Base-by-base conservation (phyloP, 2,113 vertebrate genomes). In the Bubalus kerabau region DNA sequence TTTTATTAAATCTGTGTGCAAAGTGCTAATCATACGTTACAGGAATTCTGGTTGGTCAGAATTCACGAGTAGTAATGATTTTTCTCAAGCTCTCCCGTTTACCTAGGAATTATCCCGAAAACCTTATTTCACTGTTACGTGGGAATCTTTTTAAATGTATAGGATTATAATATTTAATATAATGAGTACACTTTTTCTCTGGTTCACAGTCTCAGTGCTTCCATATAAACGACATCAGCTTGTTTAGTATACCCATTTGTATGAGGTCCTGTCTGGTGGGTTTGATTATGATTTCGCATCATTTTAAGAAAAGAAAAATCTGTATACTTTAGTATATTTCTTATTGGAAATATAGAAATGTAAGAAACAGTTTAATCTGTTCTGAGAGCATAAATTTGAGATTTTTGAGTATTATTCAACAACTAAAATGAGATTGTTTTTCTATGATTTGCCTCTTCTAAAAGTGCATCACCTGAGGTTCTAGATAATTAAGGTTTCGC, bases 221-320 rank as follows among this genome's bases (percentile, higher is more conserved):
- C 14, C 7, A 7, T 40, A 2, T 78, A 32, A 54, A 52, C 57
- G 50, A 48, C 16, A 3, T 87, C 23, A 93, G 14, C 9, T 43
- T 81, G 43, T 15, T 19, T 95, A 56, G 80, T 50, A 7, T 62
- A 30, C 11, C 9, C 40, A 21, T 56, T 12, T 62, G 1, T 67
- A 17, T 60, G 81, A 81, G 7, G 19, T 43, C 54, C 62, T 89
- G 48, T 88, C 40, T 87, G 43, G 7, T 87, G 23, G 17, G 50
- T 89, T 90, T 95, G 19, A 17, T 92, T 94, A 87, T 84, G 40
- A 23, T 88, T 92, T 95, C 92, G 50, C 80, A 80, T 93, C 14
- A 59, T 64, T 46, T n/a, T 84, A 88, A 74, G 78, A 43, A 50
- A 76, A 81, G 24, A 90, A 46, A 50, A 54, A 16, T 52, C 40